Evolutionary conservation across 2,888 invertebrate genomes (phyloP), one percentile per base, ranked within the genome.

Genomic region (Drosophila lutescens): DNA sequence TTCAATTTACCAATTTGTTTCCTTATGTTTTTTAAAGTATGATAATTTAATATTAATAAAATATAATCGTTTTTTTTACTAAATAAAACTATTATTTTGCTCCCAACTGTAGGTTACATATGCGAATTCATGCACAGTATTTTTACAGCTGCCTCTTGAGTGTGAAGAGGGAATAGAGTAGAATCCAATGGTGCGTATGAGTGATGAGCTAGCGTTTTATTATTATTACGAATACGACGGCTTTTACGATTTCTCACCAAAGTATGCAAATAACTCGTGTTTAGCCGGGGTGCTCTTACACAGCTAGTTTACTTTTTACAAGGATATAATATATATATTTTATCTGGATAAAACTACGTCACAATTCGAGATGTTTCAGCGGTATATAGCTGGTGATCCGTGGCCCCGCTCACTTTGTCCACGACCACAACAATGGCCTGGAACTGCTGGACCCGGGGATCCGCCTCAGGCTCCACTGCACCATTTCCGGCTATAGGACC

Each of bases 391-490:
- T 75, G 80, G 72, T 89, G 79, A 68, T 88, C 78, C 44, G 77
- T 74, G 41, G 83, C 74, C 34, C 88, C 84, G 38, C 78, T 88
- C 10, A 20, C 47, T 38, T 73, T 77, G 60, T 89, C 77, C 74
- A 86, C 78, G 20, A 86, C 84, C 10, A 77, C 81, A 32, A 86
- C 89, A 73, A 86, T 77, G 17, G 87, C 50, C 7, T 84, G 85
- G 36, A 79, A 79, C 7, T 86, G 74, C 10, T 47, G 46, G 43
- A 66, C 43, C 44, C 20, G 1, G 2, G 72, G 61, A 23, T 47
- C 49, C 8, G 46, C 20, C 23, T 55, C 43, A 3, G 62, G 47
- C 9, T 55, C 51, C 15, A 34, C 55, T 23, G 47, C 30, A 38
- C 26, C 70, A 2, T 30, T 38, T n/a, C 38, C 63, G 5, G 46